These are phyloP conservation scores for Drosophila simulans DNA, from an alignment of 1,140 invertebrate genomes.

Conservation along the genomic window DNA sequence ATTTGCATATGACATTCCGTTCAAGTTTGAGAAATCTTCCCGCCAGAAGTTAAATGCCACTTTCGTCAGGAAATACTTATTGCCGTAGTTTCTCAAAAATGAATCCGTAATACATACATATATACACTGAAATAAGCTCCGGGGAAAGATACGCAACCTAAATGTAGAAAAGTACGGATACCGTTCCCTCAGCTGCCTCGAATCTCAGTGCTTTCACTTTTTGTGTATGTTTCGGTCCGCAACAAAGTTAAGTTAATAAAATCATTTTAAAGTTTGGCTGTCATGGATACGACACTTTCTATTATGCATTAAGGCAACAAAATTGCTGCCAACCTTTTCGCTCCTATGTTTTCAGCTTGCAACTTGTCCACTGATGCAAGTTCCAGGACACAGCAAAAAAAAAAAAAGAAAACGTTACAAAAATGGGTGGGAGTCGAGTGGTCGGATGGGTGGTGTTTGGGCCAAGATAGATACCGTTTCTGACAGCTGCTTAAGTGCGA, in stretches of 20 bases:
- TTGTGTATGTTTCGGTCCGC: conserved; percentile 3
- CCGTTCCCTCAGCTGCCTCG: neutral
- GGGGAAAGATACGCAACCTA: neutral
- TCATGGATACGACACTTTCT: conserved; percentile 46
- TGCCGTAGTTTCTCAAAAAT: neutral
- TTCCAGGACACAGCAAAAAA: conserved; percentile 16
- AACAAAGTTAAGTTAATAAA: conserved; percentile 62
- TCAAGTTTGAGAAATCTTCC: conserved; percentile 9
- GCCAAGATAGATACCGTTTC: conserved; percentile 37
- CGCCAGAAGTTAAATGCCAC: neutral
- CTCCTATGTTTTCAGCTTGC: conserved; percentile 12
- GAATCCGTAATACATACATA: neutral
- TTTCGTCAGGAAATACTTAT: neutral
- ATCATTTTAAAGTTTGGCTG: conserved; percentile 58
- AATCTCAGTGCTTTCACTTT: conserved; percentile 4
- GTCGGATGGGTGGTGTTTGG: conserved; percentile 1
- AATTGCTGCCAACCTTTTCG: conserved; percentile 50
- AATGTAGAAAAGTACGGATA: neutral
- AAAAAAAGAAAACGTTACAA: neutral
- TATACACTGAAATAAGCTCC: neutral
- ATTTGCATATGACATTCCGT: conserved; percentile 69
- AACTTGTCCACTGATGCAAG: conserved; percentile 40
- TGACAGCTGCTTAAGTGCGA: conserved; percentile 44
- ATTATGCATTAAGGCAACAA: conserved; percentile 48
- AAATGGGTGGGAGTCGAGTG: neutral